Evolutionary conservation across 2,113 vertebrate species (phyloP).

Genomic region (Herpailurus yagouaroundi): DNA sequence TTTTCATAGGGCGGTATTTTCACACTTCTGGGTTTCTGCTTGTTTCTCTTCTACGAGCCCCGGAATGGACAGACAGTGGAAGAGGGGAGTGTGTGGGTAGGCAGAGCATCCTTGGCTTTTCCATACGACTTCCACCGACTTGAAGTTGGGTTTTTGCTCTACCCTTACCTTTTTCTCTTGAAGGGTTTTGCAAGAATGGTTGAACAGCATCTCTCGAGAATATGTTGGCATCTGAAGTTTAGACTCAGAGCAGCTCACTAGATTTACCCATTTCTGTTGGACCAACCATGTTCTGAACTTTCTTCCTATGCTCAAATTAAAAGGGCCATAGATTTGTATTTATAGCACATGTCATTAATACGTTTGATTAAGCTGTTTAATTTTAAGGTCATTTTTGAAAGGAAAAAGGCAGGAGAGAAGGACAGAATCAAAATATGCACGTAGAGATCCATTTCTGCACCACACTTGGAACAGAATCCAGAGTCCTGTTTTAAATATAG

Average conservation of each 20-base stretch:
- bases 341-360: neutral
- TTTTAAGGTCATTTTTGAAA: neutral
- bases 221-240: neutral
- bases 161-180: slow-evolving; percentile 14
- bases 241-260: neutral
- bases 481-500: neutral
- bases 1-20: neutral
- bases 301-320: neutral
- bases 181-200: slow-evolving; percentile 5
- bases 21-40: neutral
- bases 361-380: neutral
- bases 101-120: neutral
- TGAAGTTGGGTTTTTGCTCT: neutral
- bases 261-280: neutral
- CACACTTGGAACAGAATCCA: neutral
- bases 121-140: neutral
- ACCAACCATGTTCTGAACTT: neutral
- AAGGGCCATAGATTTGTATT: neutral
- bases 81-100: rapidly evolving
- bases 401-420: neutral
- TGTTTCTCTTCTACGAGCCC: neutral
- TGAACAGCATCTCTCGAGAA: slow-evolving; percentile 20
- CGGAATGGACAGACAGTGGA: neutral
- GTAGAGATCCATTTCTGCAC: neutral
- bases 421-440: neutral